phyloP scores from a whole-genome alignment of 2,113 vertebrate species.

The Oreocharis arfaki region DNA sequence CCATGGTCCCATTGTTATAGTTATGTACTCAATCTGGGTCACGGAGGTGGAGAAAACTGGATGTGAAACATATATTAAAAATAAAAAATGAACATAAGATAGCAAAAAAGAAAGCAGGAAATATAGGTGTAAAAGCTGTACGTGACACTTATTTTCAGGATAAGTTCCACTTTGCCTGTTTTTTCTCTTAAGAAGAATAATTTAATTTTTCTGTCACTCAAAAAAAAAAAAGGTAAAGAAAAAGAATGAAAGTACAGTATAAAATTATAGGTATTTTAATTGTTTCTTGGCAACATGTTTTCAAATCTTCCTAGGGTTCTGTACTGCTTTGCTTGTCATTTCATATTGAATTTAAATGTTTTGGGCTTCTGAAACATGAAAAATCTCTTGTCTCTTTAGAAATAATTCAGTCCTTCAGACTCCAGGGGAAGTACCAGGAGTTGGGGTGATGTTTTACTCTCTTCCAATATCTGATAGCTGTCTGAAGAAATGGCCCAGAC shows the following conservation, averaged over 20 bases:
- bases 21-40: not conserved
- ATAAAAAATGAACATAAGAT: too few relatives aligned
- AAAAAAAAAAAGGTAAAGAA: not conserved
- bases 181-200: not conserved
- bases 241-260: not conserved
- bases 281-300: not conserved
- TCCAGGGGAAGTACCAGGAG: not conserved
- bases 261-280: not conserved
- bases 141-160: not conserved
- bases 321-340: not conserved
- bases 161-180: not conserved
- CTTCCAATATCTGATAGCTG: not conserved
- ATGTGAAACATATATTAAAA: not conserved
- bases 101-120: not conserved
- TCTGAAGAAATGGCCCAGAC: not conserved
- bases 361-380: not conserved
- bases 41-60: not conserved
- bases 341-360: not conserved
- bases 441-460: not conserved
- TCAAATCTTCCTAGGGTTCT: not conserved
- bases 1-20: rapidly evolving
- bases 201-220: not conserved
- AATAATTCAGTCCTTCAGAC: not conserved
- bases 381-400: not conserved
- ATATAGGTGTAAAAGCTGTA: not conserved